These are phyloP conservation scores for Agapornis roseicollis DNA, from an alignment of 2,113 vertebrate species.

Conservation along the genomic window DNA sequence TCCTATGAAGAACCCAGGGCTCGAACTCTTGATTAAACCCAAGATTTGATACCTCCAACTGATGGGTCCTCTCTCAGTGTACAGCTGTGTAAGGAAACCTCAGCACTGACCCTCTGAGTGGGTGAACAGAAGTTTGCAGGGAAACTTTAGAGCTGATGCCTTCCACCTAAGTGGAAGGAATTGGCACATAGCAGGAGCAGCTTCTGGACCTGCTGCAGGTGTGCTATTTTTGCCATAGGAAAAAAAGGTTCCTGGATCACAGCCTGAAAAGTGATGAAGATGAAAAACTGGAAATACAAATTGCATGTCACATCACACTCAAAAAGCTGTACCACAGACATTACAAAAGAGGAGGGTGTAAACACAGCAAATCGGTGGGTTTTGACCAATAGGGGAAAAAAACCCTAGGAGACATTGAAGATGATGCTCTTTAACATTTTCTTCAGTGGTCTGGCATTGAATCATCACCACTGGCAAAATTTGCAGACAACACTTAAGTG, in stretches of 20 bases:
- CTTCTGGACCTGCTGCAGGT: background rate
- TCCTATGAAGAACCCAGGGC: background rate
- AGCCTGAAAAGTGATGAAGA: background rate
- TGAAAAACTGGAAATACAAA: background rate
- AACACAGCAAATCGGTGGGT: background rate
- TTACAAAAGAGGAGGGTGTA: background rate
- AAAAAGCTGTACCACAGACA: background rate
- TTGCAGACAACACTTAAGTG: background rate
- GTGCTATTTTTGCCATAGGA: background rate
- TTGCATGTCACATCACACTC: background rate
- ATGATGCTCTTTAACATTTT: background rate
- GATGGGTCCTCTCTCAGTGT: background rate
- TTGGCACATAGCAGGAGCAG: rapidly evolving
- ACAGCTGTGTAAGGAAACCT: background rate
- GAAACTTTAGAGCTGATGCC: background rate
- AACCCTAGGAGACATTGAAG: background rate
- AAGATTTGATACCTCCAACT: background rate
- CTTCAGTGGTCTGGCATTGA: background rate
- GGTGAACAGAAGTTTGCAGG: background rate
- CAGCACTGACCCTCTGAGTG: background rate
- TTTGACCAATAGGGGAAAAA: background rate
- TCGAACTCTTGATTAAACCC: background rate
- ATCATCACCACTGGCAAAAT: background rate
- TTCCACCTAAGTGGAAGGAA: background rate
- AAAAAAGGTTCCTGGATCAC: background rate